A percentile compares a stretch with the other conserved stretches of the same genome.
phyloP scores from a whole-genome alignment of 1,140 invertebrate species.

The Holotrichia oblita region DNA sequence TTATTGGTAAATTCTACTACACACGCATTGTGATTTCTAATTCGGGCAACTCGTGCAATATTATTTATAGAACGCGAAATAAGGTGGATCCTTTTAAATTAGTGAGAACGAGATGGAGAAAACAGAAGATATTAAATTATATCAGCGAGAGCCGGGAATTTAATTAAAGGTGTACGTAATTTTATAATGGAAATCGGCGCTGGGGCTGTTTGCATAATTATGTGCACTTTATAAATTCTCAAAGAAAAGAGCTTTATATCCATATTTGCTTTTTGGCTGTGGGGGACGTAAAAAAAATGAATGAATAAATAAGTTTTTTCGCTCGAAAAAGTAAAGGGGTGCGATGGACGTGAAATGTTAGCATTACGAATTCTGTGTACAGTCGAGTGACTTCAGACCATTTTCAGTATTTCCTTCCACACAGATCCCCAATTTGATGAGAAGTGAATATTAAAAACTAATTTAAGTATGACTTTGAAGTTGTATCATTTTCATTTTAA shows the following conservation, averaged over 20 bases:
- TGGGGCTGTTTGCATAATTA: conserved; percentile 1
- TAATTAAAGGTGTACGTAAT: conserved; percentile 8
- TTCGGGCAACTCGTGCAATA: not conserved
- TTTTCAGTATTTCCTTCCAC: no score
- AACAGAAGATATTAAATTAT: not conserved
- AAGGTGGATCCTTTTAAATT: no score
- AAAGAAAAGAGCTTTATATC: not conserved
- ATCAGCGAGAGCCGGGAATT: not conserved
- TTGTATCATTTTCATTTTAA: no score
- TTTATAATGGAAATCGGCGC: not conserved
- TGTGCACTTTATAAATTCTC: conserved; percentile 6
- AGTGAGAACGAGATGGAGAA: not conserved
- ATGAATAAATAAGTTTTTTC: no score
- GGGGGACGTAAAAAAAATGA: not conserved
- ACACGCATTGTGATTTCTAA: not conserved
- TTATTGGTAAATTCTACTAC: no score
- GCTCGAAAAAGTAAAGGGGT: no score
- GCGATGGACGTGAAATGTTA: no score
- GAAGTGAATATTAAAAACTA: no score
- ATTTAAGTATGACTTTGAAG: no score
- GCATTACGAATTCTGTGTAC: no score
- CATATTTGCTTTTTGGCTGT: not conserved
- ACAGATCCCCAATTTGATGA: no score
- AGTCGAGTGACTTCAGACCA: no score
- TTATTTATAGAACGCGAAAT: not conserved